These are phyloP conservation scores for Hassar affinis DNA, from an alignment of 2,113 vertebrate species.

Conservation along the genomic window DNA sequence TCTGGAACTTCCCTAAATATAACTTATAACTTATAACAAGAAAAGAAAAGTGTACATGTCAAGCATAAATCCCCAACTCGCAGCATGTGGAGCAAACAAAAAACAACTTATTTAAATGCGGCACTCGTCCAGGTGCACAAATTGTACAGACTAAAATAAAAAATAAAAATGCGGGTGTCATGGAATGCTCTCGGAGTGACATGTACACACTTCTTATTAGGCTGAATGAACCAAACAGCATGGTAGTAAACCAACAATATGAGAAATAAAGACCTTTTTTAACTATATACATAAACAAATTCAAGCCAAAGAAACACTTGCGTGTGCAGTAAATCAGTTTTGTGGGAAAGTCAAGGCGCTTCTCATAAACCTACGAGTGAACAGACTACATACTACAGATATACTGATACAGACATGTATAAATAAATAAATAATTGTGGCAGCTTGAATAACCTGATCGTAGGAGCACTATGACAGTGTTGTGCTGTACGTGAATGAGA, in stretches of 20 bases:
- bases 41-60: background rate
- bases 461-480: background rate
- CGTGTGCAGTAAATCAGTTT: background rate
- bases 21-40: background rate
- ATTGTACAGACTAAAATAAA: background rate
- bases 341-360: background rate
- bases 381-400: background rate
- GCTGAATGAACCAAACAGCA: background rate
- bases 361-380: background rate
- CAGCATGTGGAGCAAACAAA: too few relatives aligned
- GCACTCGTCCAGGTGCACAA: too few relatives aligned
- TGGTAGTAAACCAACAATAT: background rate
- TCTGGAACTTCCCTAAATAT: background rate
- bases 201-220: background rate
- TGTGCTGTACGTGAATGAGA: background rate
- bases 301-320: background rate
- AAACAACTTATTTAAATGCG: too few relatives aligned
- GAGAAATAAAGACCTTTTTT: background rate
- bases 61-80: background rate
- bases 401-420: background rate
- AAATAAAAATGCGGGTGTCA: background rate
- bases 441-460: background rate
- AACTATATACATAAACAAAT: conserved; percentile 33
- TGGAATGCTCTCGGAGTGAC: background rate
- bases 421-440: conserved; percentile 36